These are phyloP conservation scores for Margarornis squamiger DNA, from an alignment of 2,797 vertebrate species.

Conservation along the genomic window DNA sequence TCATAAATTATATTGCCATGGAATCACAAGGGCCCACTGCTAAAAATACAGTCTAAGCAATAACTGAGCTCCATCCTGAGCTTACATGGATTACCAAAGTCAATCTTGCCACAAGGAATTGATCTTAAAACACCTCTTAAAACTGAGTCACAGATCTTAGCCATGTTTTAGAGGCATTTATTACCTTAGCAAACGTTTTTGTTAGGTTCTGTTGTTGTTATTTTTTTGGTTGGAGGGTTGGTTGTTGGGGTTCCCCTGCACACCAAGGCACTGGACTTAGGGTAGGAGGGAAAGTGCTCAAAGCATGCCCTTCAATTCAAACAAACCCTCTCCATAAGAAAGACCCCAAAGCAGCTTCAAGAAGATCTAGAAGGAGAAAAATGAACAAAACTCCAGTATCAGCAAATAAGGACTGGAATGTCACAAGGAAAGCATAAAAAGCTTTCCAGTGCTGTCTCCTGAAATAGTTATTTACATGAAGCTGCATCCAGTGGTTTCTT, in stretches of 20 bases:
- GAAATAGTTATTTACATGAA: neutral
- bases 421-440: neutral
- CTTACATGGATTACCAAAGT: neutral
- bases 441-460: neutral
- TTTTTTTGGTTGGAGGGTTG: neutral
- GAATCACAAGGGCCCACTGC: neutral
- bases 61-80: neutral
- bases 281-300: neutral
- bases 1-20: neutral
- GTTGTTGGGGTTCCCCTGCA: neutral
- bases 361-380: neutral
- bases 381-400: neutral
- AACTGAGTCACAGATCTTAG: neutral
- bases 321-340: neutral
- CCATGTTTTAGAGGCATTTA: neutral
- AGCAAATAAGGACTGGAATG: neutral
- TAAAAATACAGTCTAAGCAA: constrained; percentile 9
- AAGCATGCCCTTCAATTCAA: neutral
- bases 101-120: neutral
- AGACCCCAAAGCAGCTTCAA: neutral
- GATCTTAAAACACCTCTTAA: neutral
- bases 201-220: neutral
- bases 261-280: neutral
- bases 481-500: neutral
- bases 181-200: neutral